These are phyloP conservation scores for Eupithecia subfuscata DNA, from an alignment of 2,888 invertebrate genomes.

Conservation along the genomic window DNA sequence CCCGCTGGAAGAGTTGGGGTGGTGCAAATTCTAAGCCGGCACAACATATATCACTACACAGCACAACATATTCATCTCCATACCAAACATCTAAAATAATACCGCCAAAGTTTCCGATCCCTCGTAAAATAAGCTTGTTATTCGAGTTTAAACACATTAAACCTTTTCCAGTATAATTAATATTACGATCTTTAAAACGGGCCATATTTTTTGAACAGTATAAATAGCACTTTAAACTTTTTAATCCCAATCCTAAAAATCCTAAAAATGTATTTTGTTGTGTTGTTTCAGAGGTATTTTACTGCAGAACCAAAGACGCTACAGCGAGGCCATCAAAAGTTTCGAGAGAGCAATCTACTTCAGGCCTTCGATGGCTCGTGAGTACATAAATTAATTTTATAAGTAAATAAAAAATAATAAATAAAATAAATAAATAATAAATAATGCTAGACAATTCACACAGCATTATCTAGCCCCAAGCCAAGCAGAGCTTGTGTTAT, in stretches of 20 bases:
- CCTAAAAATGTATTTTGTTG: slow-evolving; percentile 47
- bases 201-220: slow-evolving; percentile 12
- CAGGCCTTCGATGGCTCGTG: slow-evolving; percentile 96
- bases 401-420: too few relatives aligned
- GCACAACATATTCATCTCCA: too few relatives aligned
- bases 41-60: too few relatives aligned
- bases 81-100: neutral
- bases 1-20: too few relatives aligned
- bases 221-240: slow-evolving; percentile 40
- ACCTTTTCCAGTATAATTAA: slow-evolving; percentile 2
- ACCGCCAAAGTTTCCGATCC: neutral
- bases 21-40: too few relatives aligned
- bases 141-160: neutral
- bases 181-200: slow-evolving; percentile 3
- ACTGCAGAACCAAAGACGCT: slow-evolving; percentile 94
- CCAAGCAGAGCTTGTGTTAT: too few relatives aligned
- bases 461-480: too few relatives aligned
- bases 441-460: too few relatives aligned
- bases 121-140: neutral
- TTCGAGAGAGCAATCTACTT: slow-evolving; percentile 96
- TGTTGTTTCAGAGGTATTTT: slow-evolving; percentile 93
- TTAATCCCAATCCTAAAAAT: slow-evolving; percentile 39
- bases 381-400: slow-evolving; percentile 79
- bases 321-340: slow-evolving; percentile 94
- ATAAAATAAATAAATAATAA: too few relatives aligned